phyloP scores from a whole-genome alignment of 2,797 vertebrate genomes.

The Pangasius djambal region DNA sequence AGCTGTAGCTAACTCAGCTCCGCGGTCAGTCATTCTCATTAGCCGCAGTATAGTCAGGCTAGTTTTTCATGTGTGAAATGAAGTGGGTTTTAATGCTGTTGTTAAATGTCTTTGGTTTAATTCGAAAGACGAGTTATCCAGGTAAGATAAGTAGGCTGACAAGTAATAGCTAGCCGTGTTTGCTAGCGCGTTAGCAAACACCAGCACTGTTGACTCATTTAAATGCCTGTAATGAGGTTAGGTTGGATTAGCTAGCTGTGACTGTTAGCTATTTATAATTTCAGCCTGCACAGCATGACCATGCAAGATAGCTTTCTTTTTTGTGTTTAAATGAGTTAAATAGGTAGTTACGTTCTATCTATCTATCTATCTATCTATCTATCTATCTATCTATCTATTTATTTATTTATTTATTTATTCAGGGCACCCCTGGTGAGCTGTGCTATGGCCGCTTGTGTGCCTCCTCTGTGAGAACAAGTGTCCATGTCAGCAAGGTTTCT shows the following conservation, averaged over 20 bases:
- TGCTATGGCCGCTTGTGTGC: not conserved
- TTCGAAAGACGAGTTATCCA: not conserved
- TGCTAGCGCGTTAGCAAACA: constrained; percentile 13
- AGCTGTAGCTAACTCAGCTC: not conserved
- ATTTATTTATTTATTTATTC: not conserved
- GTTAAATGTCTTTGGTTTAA: not conserved
- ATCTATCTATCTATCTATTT: too few relatives aligned
- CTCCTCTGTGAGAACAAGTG: not conserved
- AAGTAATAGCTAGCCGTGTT: not conserved
- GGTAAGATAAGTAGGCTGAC: not conserved
- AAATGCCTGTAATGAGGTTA: not conserved
- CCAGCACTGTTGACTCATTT: not conserved
- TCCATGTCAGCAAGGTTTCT: constrained; percentile 7
- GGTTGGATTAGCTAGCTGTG: not conserved
- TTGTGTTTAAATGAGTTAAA: not conserved
- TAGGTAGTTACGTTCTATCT: not conserved
- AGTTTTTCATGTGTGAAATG: not conserved
- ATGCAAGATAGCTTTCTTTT: not conserved
- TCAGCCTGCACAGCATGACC: not conserved
- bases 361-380: too few relatives aligned
- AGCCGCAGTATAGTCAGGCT: not conserved
- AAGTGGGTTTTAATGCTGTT: too few relatives aligned
- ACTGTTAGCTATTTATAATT: not conserved
- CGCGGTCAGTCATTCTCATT: not conserved
- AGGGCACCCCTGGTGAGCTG: not conserved